These are phyloP conservation scores for Odontomyia ornata DNA, from an alignment of 2,888 invertebrate genomes.

Conservation along the genomic window DNA sequence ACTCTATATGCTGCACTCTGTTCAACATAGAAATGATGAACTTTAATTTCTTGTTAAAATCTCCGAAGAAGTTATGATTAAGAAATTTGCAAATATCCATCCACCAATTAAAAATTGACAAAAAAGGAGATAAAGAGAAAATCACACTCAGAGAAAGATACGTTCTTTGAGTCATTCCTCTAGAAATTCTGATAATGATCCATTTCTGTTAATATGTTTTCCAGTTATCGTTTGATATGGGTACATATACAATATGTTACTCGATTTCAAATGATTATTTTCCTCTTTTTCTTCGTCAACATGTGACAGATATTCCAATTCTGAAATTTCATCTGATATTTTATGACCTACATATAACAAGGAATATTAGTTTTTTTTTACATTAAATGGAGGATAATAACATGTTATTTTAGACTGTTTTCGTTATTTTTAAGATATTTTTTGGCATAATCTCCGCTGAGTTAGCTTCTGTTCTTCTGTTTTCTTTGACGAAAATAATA, in stretches of 20 bases:
- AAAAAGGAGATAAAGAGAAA: too few species aligned
- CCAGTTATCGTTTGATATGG: slow-evolving; percentile 32
- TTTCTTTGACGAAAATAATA: not conserved
- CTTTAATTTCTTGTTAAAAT: too few species aligned
- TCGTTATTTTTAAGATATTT: slow-evolving; percentile 11
- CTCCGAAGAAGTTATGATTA: too few species aligned
- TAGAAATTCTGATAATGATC: not conserved
- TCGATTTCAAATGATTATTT: slow-evolving; percentile 8
- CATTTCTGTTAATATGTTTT: slow-evolving; percentile 27
- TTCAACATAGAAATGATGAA: too few species aligned
- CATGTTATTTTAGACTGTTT: slow-evolving; percentile 12
- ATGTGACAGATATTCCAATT: not conserved
- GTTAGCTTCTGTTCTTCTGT: slow-evolving; percentile 34
- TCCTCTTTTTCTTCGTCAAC: not conserved
- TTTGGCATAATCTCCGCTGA: slow-evolving; percentile 40
- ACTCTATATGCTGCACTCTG: too few species aligned
- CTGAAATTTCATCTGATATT: not conserved
- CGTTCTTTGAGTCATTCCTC: not conserved
- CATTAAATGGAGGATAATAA: slow-evolving; percentile 14
- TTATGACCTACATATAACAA: not conserved
- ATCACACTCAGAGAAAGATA: not conserved
- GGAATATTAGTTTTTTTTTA: not conserved
- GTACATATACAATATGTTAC: slow-evolving; percentile 33
- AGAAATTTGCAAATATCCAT: too few species aligned
- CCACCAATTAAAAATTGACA: too few species aligned